Evolutionary conservation across 2,797 vertebrate species (phyloP).

Genomic region (Dermochelys coriacea): DNA sequence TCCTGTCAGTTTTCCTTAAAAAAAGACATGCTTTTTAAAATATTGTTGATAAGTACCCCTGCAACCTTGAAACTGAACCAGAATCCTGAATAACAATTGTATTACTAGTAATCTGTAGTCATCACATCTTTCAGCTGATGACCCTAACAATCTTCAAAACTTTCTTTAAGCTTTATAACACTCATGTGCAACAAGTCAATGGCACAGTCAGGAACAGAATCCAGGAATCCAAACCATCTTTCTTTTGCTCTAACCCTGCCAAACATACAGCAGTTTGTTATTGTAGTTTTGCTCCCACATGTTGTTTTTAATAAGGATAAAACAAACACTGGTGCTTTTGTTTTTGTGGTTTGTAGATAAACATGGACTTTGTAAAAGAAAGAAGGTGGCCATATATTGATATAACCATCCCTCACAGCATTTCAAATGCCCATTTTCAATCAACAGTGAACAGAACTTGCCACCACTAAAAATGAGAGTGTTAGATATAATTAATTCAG

Average conservation of each 20-base stretch:
- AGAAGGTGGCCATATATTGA: neutral
- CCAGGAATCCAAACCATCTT: neutral
- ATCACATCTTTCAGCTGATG: neutral
- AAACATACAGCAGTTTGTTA: neutral
- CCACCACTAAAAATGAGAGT: conserved; percentile 28
- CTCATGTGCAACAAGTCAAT: fast-evolving
- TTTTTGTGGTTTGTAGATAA: conserved; percentile 1
- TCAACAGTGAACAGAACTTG: conserved; percentile 22
- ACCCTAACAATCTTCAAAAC: neutral
- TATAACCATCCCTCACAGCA: neutral
- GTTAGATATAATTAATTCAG: conserved; percentile 46
- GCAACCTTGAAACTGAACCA: neutral
- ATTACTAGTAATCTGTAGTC: neutral
- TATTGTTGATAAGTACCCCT: neutral
- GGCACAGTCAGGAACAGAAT: fast-evolving
- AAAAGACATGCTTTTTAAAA: neutral
- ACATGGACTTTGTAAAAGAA: neutral
- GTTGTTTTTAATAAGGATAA: neutral
- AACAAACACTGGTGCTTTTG: neutral
- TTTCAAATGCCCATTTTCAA: neutral
- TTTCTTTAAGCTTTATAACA: neutral
- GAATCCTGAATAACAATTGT: fast-evolving
- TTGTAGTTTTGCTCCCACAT: neutral
- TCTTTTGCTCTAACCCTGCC: neutral
- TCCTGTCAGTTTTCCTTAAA: neutral